Conservation (phyloP, 37 sponge, comb jelly and placozoan genomes). For the Spongilla lacustris region DNA sequence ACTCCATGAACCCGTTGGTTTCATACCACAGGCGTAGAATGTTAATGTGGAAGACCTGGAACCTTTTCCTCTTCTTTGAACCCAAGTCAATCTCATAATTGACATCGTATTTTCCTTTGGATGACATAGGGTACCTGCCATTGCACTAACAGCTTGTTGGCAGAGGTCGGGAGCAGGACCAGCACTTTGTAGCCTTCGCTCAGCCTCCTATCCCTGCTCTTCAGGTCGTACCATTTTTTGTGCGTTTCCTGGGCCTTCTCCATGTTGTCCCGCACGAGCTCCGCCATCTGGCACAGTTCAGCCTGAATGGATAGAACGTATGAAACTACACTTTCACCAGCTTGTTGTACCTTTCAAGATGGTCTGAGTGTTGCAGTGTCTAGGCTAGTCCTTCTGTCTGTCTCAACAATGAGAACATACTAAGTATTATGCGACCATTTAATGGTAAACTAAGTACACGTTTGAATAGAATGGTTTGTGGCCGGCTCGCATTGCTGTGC, state of each 20-base stretch:
- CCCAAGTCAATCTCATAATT: too few relatives aligned
- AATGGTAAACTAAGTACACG: constrained; percentile 42
- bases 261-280: constrained; percentile 4
- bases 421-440: constrained; percentile 21
- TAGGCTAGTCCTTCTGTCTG: constrained; percentile 17
- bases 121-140: neutral
- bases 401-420: constrained; percentile 30
- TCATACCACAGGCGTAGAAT: too few relatives aligned
- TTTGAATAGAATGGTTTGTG: constrained; percentile 14
- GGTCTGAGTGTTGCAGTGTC: constrained; percentile 7
- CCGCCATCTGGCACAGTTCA: neutral
- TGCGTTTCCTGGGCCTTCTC: neutral
- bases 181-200: constrained; percentile 27
- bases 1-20: too few relatives aligned
- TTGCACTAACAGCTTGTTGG: constrained; percentile 15
- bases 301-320: neutral
- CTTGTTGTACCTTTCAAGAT: constrained; percentile 12
- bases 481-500: constrained; percentile 33
- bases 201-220: neutral
- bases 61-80: too few relatives aligned
- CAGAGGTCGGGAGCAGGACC: constrained; percentile 20
- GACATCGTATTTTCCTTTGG: neutral
- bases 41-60: too few relatives aligned
- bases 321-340: neutral
- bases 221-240: neutral